These are phyloP conservation scores for Stomorhina lunata DNA, from an alignment of 2,888 invertebrate species.

Conservation along the genomic window DNA sequence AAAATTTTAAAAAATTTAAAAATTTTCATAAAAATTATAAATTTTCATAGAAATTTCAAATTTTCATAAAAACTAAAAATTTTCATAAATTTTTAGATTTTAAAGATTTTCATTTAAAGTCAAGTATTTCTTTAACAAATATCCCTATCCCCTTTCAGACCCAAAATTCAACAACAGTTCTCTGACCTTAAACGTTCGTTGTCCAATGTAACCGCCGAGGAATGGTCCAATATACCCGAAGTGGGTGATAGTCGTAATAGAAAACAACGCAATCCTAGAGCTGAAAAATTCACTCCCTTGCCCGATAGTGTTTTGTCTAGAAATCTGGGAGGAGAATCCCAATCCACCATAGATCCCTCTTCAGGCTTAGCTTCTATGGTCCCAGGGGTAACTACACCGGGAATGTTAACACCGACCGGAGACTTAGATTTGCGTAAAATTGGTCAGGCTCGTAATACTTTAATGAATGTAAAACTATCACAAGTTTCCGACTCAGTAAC, in stretches of 20 bases:
- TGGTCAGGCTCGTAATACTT: constrained; percentile 98
- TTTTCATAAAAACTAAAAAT: too few relatives aligned
- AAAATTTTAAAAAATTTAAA: too few relatives aligned
- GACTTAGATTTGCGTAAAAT: constrained; percentile 99
- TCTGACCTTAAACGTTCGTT: constrained; percentile 96
- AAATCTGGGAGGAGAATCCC: constrained; percentile 90
- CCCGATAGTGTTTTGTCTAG: constrained; percentile 96
- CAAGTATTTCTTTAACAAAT: neutral
- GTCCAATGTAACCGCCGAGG: constrained; percentile 91
- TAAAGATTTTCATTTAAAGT: neutral
- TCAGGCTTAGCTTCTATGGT: constrained; percentile 93
- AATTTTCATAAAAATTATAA: too few relatives aligned
- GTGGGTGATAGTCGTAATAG: constrained; percentile 99
- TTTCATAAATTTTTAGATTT: neutral
- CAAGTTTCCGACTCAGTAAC: constrained; percentile 99
- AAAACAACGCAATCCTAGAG: constrained; percentile 95
- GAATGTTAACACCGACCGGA: constrained; percentile 91
- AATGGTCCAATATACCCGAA: constrained; percentile 98
- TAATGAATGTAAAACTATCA: constrained; percentile 99
- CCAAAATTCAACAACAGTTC: constrained; percentile 99
- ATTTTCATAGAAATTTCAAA: too few relatives aligned
- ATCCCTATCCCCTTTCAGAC: constrained; percentile 76
- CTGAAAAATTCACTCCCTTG: constrained; percentile 97
- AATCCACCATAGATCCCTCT: constrained; percentile 89
- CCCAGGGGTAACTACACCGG: constrained; percentile 92